phyloP scores from a whole-genome alignment of 2,797 vertebrate species.

The Brachyrhaphis roseni region DNA sequence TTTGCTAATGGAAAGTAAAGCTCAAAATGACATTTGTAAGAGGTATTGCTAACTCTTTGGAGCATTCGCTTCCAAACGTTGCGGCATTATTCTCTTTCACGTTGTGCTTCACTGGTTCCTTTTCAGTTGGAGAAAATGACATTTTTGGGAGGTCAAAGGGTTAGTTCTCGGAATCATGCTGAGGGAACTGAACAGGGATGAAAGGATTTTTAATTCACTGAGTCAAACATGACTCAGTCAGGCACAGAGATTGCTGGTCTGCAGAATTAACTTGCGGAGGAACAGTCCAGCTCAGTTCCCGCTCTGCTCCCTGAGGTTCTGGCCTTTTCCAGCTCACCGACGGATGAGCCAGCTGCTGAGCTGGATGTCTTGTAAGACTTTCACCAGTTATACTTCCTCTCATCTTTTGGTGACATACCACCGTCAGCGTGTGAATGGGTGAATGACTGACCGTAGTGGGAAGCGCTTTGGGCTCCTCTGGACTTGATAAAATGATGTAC shows the following conservation, averaged over 20 bases:
- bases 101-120: neutral
- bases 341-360: constrained; percentile 37
- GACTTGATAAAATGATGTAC: no score
- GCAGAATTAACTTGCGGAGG: constrained; percentile 12
- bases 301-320: constrained; percentile 4
- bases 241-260: constrained; percentile 15
- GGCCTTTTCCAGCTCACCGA: constrained; percentile 39
- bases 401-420: neutral
- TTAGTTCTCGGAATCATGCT: neutral
- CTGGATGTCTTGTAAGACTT: constrained; percentile 10
- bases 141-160: neutral
- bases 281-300: neutral
- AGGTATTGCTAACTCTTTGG: neutral
- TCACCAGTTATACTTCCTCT: neutral
- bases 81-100: neutral
- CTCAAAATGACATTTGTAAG: no score
- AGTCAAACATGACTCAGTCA: neutral
- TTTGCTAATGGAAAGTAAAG: no score
- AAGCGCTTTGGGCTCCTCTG: no score
- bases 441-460: no score
- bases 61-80: neutral
- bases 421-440: no score
- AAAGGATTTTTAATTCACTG: neutral
- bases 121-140: neutral
- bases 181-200: neutral